A percentile compares a stretch with the other conserved stretches of the same genome.
Evolutionary conservation across 2,888 invertebrate species (phyloP).

Genomic region (Tubulanus polymorphus): DNA sequence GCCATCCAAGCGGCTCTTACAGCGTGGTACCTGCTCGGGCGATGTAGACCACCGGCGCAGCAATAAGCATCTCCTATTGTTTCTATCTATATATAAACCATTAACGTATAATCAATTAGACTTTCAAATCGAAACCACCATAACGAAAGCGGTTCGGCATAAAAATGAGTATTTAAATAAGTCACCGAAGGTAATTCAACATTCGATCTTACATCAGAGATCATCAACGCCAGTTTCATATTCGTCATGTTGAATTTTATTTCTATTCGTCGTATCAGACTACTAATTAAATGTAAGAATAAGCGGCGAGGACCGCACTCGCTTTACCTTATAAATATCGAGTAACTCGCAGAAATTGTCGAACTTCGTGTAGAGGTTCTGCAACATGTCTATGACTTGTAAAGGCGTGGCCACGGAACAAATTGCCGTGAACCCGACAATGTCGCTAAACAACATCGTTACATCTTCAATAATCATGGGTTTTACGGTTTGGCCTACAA

Average conservation of each 20-base stretch:
- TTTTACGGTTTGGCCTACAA: slow-evolving; percentile 68
- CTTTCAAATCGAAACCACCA: too few species aligned
- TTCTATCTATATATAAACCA: too few species aligned
- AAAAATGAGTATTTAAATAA: too few species aligned
- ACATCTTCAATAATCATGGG: slow-evolving; percentile 90
- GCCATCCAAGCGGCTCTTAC: slow-evolving; percentile 97
- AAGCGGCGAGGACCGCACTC: not conserved
- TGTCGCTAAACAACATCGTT: slow-evolving; percentile 93
- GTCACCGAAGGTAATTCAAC: too few species aligned
- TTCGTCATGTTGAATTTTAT: too few species aligned
- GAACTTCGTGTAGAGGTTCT: slow-evolving; percentile 87
- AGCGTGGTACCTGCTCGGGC: slow-evolving; percentile 80
- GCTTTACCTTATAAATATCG: slow-evolving; percentile 87
- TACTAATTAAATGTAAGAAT: too few species aligned
- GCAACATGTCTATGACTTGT: slow-evolving; percentile 79
- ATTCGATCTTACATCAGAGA: too few species aligned
- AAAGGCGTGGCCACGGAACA: slow-evolving; percentile 92
- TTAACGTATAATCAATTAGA: too few species aligned
- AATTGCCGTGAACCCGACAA: slow-evolving; percentile 93
- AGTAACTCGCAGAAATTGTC: slow-evolving; percentile 87
- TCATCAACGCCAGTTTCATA: not conserved
- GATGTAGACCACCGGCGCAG: slow-evolving; percentile 88
- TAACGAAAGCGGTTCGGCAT: too few species aligned
- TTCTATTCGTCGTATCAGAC: too few species aligned
- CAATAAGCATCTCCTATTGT: slow-evolving; percentile 96